These are phyloP conservation scores for Beris morrisii DNA, from an alignment of 2,888 invertebrate genomes.

Conservation along the genomic window DNA sequence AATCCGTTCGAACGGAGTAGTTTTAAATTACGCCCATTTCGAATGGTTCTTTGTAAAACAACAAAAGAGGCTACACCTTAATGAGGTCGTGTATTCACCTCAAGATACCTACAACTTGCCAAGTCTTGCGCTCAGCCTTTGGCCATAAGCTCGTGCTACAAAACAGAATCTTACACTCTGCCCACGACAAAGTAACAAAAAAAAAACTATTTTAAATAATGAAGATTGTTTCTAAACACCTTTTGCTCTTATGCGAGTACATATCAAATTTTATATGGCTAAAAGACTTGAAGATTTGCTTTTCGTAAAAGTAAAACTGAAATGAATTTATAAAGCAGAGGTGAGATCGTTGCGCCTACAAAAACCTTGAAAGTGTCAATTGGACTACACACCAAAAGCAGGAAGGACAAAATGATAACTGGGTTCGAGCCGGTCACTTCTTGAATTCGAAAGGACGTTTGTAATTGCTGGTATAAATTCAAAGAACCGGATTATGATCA, in stretches of 20 bases:
- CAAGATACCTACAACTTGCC: conserved; percentile 10
- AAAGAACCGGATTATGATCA: no score
- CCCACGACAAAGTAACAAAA: conserved; percentile 1
- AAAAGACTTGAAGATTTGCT: conserved; percentile 1
- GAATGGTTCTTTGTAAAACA: conserved; percentile 24
- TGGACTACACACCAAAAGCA: neutral
- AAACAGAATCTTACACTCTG: conserved; percentile 11
- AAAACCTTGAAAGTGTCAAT: conserved; percentile 13
- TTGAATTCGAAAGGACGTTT: conserved; percentile 12
- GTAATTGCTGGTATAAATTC: no score
- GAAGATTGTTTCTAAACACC: conserved; percentile 13
- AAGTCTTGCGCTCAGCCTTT: neutral
- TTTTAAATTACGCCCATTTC: conserved; percentile 16
- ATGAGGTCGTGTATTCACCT: conserved; percentile 30
- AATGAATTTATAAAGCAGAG: no score
- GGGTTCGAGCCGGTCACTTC: neutral
- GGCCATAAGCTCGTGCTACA: conserved; percentile 11
- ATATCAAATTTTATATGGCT: conserved; percentile 1
- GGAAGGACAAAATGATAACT: conserved; percentile 12
- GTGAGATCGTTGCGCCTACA: no score
- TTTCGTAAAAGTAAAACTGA: neutral
- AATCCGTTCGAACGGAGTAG: conserved; percentile 23
- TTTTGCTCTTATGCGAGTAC: conserved; percentile 10
- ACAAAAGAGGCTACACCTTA: conserved; percentile 28
- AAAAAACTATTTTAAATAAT: no score